Evolutionary conservation across 1,140 invertebrate species (phyloP).

Genomic region (Lordiphosa mommai): DNA sequence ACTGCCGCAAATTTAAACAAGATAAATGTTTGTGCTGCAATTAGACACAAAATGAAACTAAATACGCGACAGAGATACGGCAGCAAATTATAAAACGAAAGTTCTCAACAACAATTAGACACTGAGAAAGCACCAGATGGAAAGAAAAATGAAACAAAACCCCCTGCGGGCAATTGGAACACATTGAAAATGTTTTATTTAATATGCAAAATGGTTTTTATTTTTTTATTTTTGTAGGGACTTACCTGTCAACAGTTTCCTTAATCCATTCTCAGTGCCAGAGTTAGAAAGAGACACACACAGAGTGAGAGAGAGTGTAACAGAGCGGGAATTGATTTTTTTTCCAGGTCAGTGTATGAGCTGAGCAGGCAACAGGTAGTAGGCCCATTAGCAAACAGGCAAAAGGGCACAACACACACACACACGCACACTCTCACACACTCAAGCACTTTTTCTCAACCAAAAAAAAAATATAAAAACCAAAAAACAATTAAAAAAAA

Average conservation of each 20-base stretch:
- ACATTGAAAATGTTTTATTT: too few species aligned
- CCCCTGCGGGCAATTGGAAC: too few species aligned
- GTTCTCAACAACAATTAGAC: slow-evolving; percentile 58
- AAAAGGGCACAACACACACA: neutral
- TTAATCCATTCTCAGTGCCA: too few species aligned
- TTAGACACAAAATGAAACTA: neutral
- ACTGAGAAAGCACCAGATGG: neutral
- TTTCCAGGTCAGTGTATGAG: neutral
- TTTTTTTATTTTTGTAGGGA: too few species aligned
- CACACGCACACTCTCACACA: neutral
- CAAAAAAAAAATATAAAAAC: neutral
- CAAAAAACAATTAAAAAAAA: slow-evolving; percentile 7
- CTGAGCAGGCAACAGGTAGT: slow-evolving; percentile 18
- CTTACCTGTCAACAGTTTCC: too few species aligned
- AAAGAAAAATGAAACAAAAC: too few species aligned
- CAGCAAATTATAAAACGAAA: slow-evolving; percentile 69
- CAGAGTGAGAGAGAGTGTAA: too few species aligned
- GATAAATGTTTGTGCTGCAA: slow-evolving; percentile 40
- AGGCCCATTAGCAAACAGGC: neutral
- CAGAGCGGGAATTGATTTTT: too few species aligned
- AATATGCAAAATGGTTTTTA: too few species aligned
- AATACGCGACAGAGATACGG: slow-evolving; percentile 24
- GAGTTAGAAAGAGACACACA: too few species aligned
- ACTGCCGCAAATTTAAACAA: slow-evolving; percentile 61
- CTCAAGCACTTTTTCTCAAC: neutral